phyloP scores from a whole-genome alignment of 2,113 vertebrate species.

The Vulpes vulpes region DNA sequence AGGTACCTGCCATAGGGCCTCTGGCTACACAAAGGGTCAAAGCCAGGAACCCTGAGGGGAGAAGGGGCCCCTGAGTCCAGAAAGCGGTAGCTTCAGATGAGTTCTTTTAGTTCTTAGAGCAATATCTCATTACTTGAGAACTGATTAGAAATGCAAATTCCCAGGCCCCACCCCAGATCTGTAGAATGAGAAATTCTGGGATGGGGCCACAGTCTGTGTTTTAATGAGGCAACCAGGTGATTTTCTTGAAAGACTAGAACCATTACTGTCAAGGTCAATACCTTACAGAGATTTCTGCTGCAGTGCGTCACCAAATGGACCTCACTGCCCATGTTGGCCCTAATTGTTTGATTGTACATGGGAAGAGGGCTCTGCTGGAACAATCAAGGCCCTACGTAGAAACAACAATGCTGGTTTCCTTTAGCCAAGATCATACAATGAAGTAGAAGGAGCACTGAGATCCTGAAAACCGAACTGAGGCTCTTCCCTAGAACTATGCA shows the following conservation, averaged over 20 bases:
- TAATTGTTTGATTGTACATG: background rate
- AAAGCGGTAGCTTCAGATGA: background rate
- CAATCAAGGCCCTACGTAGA: background rate
- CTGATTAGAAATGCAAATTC: background rate
- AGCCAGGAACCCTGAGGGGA: background rate
- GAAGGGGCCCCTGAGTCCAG: background rate
- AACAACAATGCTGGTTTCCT: background rate
- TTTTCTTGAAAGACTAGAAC: conserved; percentile 34
- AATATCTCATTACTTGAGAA: background rate
- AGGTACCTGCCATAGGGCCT: background rate
- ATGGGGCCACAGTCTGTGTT: background rate
- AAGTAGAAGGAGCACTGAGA: background rate
- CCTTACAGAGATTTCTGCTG: background rate
- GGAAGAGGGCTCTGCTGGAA: background rate
- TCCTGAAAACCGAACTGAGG: background rate
- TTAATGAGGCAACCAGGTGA: background rate
- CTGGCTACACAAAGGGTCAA: background rate
- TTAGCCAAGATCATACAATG: background rate
- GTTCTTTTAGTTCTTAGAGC: background rate
- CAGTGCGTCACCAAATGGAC: background rate
- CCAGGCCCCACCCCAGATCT: background rate
- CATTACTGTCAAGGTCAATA: background rate
- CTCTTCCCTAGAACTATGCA: background rate
- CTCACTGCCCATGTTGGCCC: background rate
- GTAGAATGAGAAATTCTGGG: conserved; percentile 1